A percentile compares a stretch with the other conserved stretches of the same genome.
Conservation (phyloP, 2,797 vertebrate species). For the Halcyon smyrnensis region DNA sequence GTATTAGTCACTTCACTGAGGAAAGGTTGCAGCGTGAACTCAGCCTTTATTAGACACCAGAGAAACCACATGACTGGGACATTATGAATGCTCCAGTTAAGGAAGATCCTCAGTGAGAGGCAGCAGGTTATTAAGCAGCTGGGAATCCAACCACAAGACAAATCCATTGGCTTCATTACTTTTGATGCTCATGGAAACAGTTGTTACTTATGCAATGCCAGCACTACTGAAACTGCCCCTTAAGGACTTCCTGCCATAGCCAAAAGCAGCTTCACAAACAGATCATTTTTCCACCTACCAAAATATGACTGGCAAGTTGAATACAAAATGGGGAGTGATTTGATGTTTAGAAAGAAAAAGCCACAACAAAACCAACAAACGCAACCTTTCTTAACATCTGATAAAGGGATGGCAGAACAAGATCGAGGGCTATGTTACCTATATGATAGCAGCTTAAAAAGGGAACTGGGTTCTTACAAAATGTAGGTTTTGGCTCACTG, state of each 20-base stretch:
- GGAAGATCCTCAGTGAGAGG: not conserved
- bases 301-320: not conserved
- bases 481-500: not conserved
- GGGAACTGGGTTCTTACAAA: not conserved
- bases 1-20: not conserved
- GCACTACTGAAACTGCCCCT: not conserved
- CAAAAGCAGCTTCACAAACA: not conserved
- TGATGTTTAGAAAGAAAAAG: not conserved
- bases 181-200: not conserved
- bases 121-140: not conserved
- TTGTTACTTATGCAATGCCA: not conserved
- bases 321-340: not conserved
- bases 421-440: not conserved
- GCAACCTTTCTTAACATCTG: not conserved
- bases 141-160: not conserved
- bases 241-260: not conserved
- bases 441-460: not conserved
- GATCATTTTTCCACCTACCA: not conserved
- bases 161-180: conserved; percentile 1
- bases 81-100: not conserved
- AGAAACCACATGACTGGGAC: not conserved
- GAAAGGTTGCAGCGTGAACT: not conserved
- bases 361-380: not conserved
- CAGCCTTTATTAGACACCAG: not conserved
- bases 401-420: not conserved